Base-by-base conservation (phyloP, 1,140 invertebrate species). In the Sipha flava region DNA sequence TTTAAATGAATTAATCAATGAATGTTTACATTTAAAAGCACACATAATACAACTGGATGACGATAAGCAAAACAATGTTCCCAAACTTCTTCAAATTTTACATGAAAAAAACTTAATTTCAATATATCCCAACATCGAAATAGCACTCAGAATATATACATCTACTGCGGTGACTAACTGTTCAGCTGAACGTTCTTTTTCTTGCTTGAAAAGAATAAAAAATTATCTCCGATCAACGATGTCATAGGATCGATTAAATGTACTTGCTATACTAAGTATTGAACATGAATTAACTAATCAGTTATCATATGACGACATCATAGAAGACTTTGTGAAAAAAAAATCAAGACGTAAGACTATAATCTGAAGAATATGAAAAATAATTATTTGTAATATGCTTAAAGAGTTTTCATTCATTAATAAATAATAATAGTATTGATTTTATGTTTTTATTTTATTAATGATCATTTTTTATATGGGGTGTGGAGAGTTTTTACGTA, bases 151-250 rank as follows among this genome's bases (percentile, higher is more conserved):
- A 62, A n/a, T 31, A 62, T 62, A 62, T 62, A 64, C 49, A 45
- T 79, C 52, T 64, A 79, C 57, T 43, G 77, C 40, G n/a, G 57
- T 79, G 31, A 79, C 77, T 62, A 79, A 43, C 31, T 79, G 77
- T 57, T 57, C 49, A 31, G 77, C 77, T 57, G 77, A 79, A 64
- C 37, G 57, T 34, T 62, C 57, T 26, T 79, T 79, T 64, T 79
- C 57, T 23, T 37, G 54, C 77, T 62, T 79, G 40, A 79, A 79
- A 43, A 37, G 54, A 40, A 79, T 79, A 34, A 79, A 79, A 79
- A 79, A 79, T n/a, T n/a, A n/a, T n/a, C n/a, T n/a, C n/a, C n/a
- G n/a, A n/a, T n/a, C n/a, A n/a, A n/a, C n/a, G n/a, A n/a, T n/a
- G n/a, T n/a, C n/a, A n/a, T n/a, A n/a, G n/a, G n/a, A n/a, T n/a